A percentile compares a stretch with the other conserved stretches of the same genome.
These are phyloP conservation scores for Aotus griseimembra DNA, from an alignment of 2,797 vertebrate genomes.

Conservation along the genomic window DNA sequence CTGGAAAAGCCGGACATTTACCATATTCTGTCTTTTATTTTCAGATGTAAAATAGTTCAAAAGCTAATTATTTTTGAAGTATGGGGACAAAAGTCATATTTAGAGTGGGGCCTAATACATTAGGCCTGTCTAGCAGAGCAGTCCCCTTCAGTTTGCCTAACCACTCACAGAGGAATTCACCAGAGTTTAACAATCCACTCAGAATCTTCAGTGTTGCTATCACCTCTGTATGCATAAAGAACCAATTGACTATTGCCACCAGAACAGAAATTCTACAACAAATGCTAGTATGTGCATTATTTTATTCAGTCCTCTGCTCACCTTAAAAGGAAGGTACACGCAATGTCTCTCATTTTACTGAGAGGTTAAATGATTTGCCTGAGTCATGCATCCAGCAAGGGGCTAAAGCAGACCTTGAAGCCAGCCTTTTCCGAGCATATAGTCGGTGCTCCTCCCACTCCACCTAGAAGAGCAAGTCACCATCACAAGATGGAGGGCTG, in stretches of 20 bases:
- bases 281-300: background rate
- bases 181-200: background rate
- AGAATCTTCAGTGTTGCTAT: background rate
- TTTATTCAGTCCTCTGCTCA: background rate
- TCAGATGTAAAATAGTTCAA: slow-evolving; percentile 15
- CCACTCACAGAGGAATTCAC: background rate
- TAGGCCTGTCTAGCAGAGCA: background rate
- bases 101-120: background rate
- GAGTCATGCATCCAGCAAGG: background rate
- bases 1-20: background rate
- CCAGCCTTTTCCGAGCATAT: background rate
- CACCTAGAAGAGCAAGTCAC: background rate
- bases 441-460: background rate
- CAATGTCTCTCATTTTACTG: background rate
- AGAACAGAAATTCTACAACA: background rate
- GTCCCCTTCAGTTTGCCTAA: background rate
- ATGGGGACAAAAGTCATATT: background rate
- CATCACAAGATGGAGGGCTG: background rate
- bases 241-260: background rate
- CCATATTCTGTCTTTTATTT: background rate
- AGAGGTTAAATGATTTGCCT: background rate
- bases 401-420: background rate
- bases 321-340: background rate
- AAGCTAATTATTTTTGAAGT: background rate
- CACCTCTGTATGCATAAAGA: background rate